Evolutionary conservation across 2,888 invertebrate species (phyloP), one percentile per base, ranked within the genome.

Genomic region (Temnothorax unifasciatus): DNA sequence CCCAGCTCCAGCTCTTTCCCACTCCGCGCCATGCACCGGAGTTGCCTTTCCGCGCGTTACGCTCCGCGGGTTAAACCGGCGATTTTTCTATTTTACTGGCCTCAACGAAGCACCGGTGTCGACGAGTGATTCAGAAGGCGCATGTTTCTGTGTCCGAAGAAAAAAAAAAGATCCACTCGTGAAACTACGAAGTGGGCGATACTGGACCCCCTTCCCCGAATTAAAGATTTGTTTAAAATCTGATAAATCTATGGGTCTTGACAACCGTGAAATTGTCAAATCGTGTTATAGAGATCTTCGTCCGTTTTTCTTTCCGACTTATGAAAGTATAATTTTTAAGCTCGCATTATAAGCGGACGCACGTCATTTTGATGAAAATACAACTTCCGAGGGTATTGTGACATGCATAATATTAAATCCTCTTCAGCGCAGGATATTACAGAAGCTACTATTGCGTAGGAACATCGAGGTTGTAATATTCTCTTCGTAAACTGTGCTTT

Each of bases 11-110:
- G 21, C 44, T 57, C 29, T 68, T 41, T 77, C 15, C 41, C 59
- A n/a, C 44, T 44, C 21, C 1, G 34, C 34, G 34, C 34, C 9
- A n/a, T n/a, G n/a, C n/a, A 3, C 8, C 25, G n/a, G 3, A n/a
- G 29, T 44, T 54, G 66, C 54, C 54, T 29, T 66, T 77, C 54
- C 54, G 76, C 41, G 11, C 25, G 54, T 77, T 66, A 44, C 66
- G 66, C 66, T 77, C 29, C n/a, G 66, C 59, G 71, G 57, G 59
- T 71, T 71, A 79, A 59, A 79, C 15, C 47, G 71, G 34, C 18
- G 38, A 81, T 81, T 71, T 71, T 64, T 76, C 52, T 41, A 64
- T 64, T 76, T 81, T 79, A 79, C 79, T 25, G 18, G 38, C 18
- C 47, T 34, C 0, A 9, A 59, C 57, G 21, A 57, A 79, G 47